These are phyloP conservation scores for Ridgeia piscesae DNA, from an alignment of 1,140 invertebrate species.

Conservation along the genomic window DNA sequence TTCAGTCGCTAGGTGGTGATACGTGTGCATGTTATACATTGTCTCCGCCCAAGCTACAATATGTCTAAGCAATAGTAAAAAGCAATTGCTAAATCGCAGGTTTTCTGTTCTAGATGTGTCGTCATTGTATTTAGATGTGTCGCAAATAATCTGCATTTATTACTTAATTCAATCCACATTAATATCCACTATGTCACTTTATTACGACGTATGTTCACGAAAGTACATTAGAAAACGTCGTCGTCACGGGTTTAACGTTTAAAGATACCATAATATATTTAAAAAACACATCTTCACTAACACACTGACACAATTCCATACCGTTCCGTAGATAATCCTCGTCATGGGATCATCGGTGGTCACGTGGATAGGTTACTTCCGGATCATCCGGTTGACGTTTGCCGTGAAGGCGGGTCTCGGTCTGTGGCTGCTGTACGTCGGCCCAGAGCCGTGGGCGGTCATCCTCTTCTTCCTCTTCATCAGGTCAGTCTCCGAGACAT, in stretches of 20 bases:
- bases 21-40: background rate
- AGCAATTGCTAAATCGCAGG: background rate
- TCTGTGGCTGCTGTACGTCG: slow-evolving; percentile 37
- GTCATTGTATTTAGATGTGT: too few relatives aligned
- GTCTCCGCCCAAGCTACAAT: too few relatives aligned
- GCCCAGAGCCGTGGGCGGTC: slow-evolving; percentile 38
- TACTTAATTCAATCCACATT: background rate
- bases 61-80: too few relatives aligned
- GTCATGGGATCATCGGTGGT: slow-evolving; percentile 42
- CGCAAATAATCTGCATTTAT: too few relatives aligned
- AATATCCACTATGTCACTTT: background rate
- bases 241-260: too few relatives aligned
- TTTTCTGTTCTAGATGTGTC: background rate
- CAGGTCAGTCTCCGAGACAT: slow-evolving; percentile 35
- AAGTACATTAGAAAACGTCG: too few relatives aligned
- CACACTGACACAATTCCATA: background rate
- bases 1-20: background rate
- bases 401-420: slow-evolving; percentile 42
- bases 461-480: slow-evolving; percentile 47
- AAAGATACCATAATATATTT: too few relatives aligned
- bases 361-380: slow-evolving; percentile 40
- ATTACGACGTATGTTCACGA: background rate
- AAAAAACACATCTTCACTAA: too few relatives aligned
- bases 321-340: slow-evolving; percentile 41
- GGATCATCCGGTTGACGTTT: slow-evolving; percentile 42